Conservation (phyloP, 2,113 vertebrate genomes). For the Melanotaenia duboulayi region DNA sequence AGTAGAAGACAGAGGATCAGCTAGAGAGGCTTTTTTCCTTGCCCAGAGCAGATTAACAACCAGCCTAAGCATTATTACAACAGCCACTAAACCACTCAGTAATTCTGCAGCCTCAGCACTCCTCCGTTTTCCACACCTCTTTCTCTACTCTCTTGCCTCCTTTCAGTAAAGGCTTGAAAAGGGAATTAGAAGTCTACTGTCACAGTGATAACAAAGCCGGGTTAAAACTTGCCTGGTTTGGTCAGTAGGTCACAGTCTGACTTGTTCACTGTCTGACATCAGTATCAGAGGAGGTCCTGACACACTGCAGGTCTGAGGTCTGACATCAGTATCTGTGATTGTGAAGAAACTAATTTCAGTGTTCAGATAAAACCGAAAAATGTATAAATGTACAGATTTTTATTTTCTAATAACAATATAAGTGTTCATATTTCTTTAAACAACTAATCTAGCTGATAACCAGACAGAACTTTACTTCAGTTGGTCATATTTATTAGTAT, state of each 20-base stretch:
- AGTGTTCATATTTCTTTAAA: too few relatives aligned
- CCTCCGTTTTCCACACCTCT: conserved; percentile 50
- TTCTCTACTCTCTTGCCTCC: conserved; percentile 36
- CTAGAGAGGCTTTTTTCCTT: conserved; percentile 55
- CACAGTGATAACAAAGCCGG: not conserved
- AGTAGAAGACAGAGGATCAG: conserved; percentile 67
- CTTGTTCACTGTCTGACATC: too few relatives aligned
- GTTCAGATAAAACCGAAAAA: too few relatives aligned
- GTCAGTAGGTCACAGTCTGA: conserved; percentile 40
- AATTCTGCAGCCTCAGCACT: conserved; percentile 69
- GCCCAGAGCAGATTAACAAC: conserved; percentile 74
- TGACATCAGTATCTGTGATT: too few relatives aligned
- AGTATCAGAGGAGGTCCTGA: too few relatives aligned
- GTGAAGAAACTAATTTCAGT: too few relatives aligned
- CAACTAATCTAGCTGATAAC: too few relatives aligned
- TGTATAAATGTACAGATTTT: too few relatives aligned
- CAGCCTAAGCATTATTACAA: conserved; percentile 77
- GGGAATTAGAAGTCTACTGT: conserved; percentile 21
- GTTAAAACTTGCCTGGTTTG: not conserved
- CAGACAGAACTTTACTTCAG: too few relatives aligned
- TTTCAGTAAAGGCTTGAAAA: conserved; percentile 47
- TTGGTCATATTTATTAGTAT: too few relatives aligned
- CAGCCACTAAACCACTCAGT: conserved; percentile 72
- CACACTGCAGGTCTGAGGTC: too few relatives aligned
- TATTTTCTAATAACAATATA: too few relatives aligned